phyloP scores from a whole-genome alignment of 2,797 vertebrate species.

The Urosaurus nigricauda region DNA sequence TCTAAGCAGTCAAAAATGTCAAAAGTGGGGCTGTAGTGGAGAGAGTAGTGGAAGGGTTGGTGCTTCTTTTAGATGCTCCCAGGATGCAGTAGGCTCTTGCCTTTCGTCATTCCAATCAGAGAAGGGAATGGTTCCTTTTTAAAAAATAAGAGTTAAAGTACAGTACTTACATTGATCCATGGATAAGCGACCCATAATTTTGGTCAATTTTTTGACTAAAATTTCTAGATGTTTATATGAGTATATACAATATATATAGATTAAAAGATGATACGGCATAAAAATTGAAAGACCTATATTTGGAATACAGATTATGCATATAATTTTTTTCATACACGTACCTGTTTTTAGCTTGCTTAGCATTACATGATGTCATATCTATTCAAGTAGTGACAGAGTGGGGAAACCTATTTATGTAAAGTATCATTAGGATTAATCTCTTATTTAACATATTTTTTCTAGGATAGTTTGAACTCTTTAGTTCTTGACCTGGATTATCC shows the following conservation, averaged over 20 bases:
- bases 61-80: too few species aligned
- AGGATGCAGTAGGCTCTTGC: too few species aligned
- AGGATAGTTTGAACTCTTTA: conserved; percentile 97
- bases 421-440: conserved; percentile 50
- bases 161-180: too few species aligned
- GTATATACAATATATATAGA: not conserved
- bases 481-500: conserved; percentile 97
- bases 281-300: not conserved
- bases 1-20: too few species aligned
- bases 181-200: too few species aligned
- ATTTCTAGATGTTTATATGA: too few species aligned
- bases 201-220: too few species aligned
- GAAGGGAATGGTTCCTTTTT: too few species aligned
- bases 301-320: not conserved
- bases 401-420: conserved; percentile 32
- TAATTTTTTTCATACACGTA: not conserved
- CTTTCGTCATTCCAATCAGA: too few species aligned
- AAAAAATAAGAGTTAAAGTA: too few species aligned
- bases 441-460: conserved; percentile 60
- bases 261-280: not conserved
- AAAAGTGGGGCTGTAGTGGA: too few species aligned
- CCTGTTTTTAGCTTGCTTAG: conserved; percentile 54
- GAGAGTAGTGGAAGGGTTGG: too few species aligned
- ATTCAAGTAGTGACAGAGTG: not conserved
- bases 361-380: conserved; percentile 36